Evolutionary conservation across 2,888 invertebrate genomes (phyloP), one percentile per base, ranked within the genome.

Genomic region (Acanthosepion pharaonis): DNA sequence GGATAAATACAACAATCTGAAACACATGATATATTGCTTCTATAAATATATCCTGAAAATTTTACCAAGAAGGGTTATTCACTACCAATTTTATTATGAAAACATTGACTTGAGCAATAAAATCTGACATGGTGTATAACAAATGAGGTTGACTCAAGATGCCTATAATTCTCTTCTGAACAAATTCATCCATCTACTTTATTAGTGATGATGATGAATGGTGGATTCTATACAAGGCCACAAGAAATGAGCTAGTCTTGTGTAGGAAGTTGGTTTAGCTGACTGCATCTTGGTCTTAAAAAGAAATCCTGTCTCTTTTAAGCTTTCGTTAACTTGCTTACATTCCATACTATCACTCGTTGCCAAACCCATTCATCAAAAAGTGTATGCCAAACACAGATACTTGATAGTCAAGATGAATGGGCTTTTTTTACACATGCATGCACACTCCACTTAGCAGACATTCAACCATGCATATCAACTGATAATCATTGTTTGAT

Each of bases 361-460:
- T 78, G 78, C n/a, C n/a, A 59, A 59, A 23, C 59, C n/a, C n/a
- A 78, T n/a, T n/a, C n/a, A 33, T 78, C 78, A 78, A 78, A 78
- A 78, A n/a, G n/a, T 78, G 78, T 78, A n/a, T 5, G n/a, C 5
- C 78, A n/a, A 78, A n/a, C n/a, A 78, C 78, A 23, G 78, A 15
- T n/a, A n/a, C 78, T 78, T 33, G 78, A 78, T 78, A 78, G 33
- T 15, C 78, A 33, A 78, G 78, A 78, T 78, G 78, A 78, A 78
- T 78, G n/a, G 78, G n/a, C 78, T n/a, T 78, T 78, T 78, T 78
- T 78, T 78, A 78, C 78, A 78, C 78, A 78, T 78, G 78, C n/a
- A 15, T 78, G 78, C 78, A 78, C 78, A 78, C 78, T 78, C 78
- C 78, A 78, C n/a, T 78, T 78, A 78, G n/a, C 78, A 78, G 78